phyloP scores from a whole-genome alignment of 2,888 invertebrate genomes.

The Nysson spinosus region DNA sequence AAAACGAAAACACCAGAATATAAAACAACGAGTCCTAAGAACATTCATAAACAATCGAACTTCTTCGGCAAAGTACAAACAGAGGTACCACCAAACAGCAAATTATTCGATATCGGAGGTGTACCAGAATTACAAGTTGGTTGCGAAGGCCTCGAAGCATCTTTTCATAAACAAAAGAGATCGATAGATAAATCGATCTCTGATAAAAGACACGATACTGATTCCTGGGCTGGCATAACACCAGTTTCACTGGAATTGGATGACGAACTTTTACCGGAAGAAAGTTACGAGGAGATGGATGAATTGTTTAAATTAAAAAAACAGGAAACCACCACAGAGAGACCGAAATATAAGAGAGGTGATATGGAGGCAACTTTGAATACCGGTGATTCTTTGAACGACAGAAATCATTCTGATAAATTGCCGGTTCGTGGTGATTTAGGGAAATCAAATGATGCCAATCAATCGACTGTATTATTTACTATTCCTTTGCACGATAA shows the following conservation, averaged over 20 bases:
- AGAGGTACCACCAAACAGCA: constrained; percentile 25
- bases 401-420: constrained; percentile 39
- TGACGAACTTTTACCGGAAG: constrained; percentile 48
- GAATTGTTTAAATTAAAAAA: constrained; percentile 63
- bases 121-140: constrained; percentile 71
- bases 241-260: constrained; percentile 56
- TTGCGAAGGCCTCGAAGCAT: constrained; percentile 64
- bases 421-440: constrained; percentile 69
- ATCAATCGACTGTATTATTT: background rate
- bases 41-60: constrained; percentile 44
- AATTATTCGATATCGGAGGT: constrained; percentile 58
- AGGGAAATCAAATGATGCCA: constrained; percentile 37
- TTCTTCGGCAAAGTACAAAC: constrained; percentile 42
- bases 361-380: constrained; percentile 66
- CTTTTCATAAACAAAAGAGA: constrained; percentile 54
- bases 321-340: constrained; percentile 47
- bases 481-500: background rate
- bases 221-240: constrained; percentile 37
- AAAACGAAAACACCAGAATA: constrained; percentile 38
- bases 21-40: constrained; percentile 21
- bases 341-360: constrained; percentile 57
- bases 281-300: constrained; percentile 67
- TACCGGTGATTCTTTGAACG: constrained; percentile 18
- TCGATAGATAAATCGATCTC: constrained; percentile 37
- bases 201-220: background rate